These are phyloP conservation scores for Drosophila limbata DNA, from an alignment of 2,888 invertebrate species.

Conservation along the genomic window DNA sequence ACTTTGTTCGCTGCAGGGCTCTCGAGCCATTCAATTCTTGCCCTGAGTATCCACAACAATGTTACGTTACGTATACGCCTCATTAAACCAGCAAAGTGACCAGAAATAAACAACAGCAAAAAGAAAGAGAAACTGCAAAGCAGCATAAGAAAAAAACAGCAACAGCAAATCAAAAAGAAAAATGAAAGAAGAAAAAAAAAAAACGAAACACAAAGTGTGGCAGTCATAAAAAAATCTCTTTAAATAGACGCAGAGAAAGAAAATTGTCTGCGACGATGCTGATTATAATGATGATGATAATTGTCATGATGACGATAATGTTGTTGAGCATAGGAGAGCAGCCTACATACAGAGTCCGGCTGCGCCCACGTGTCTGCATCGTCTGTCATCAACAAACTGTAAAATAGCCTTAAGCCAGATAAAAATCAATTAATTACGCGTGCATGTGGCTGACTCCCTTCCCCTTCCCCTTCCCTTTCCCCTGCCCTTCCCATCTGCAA, in stretches of 20 bases:
- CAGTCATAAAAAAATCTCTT: conserved; percentile 71
- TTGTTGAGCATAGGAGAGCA: conserved; percentile 11
- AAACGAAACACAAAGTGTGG: conserved; percentile 52
- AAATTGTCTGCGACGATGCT: conserved; percentile 10
- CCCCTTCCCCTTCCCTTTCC: not conserved
- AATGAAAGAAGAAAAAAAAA: conserved; percentile 9
- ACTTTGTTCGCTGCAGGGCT: conserved; percentile 5
- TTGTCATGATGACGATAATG: conserved; percentile 24
- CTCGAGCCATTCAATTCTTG: conserved; percentile 19
- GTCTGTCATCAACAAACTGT: conserved; percentile 82
- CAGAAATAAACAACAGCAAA: conserved; percentile 50
- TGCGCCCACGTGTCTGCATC: conserved; percentile 64
- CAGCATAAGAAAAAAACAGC: conserved; percentile 33
- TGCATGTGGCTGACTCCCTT: conserved; percentile 65
- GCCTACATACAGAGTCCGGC: conserved; percentile 4
- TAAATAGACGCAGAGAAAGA: conserved; percentile 67
- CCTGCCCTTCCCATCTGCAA: conserved; percentile 1
- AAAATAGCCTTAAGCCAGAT: conserved; percentile 83
- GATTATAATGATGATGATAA: not conserved
- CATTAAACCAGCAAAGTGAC: conserved; percentile 53
- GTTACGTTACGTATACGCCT: conserved; percentile 63
- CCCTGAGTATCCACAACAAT: conserved; percentile 42
- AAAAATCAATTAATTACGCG: conserved; percentile 84
- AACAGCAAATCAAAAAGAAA: not conserved
- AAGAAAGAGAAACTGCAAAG: conserved; percentile 26